Evolutionary conservation across 2,888 invertebrate genomes (phyloP), one percentile per base, ranked within the genome.

Genomic region (Ceraclea dissimilis): DNA sequence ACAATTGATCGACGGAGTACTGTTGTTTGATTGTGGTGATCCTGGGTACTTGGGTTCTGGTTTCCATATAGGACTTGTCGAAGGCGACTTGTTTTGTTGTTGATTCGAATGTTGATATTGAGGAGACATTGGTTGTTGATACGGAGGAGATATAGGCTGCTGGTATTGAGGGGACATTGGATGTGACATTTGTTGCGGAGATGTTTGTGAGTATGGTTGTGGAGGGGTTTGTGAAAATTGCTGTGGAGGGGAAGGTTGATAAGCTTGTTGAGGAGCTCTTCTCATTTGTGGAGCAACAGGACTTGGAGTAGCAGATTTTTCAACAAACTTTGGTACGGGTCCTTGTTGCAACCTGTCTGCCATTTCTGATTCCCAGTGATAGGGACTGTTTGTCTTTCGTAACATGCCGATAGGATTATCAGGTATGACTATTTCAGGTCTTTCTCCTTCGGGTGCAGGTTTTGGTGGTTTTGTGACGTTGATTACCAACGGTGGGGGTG

Each of bases 381-480:
- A 81, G 1, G 86, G 85, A 57, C 84, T 84, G 59, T 84, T 81
- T 2, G 86, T 85, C 74, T 84, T 85, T 63, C 83, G 77, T 60
- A 86, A 69, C 72, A 82, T 75, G 21, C 84, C 82, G 70, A 86
- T 86, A 1, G 86, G 86, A 67, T 86, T 86, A 60, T 84, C 78
- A 6, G 86, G 86, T 50, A 86, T 86, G 18, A 86, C 86, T 65
- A 86, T 87, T 72, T 86, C 86, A 17, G 86, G 86, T 58, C 86
- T 74, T 69, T 83, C 81, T 33, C 82, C 83, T 51, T 72, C 66
- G 54, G 75, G 74, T 51, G 78, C 71, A 49, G 73, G 71, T 65
- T 74, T 74, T 53, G 72, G 71, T 55, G 68, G 68, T n/a, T 69
- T 75, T n/a, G 75, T 72, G 18, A 71, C 70, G 71, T 75, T 68